Percentiles rank a stretch among this genome's conserved stretches.
Conservation (phyloP, 1,140 invertebrate genomes). For the Cephus cinctus region DNA sequence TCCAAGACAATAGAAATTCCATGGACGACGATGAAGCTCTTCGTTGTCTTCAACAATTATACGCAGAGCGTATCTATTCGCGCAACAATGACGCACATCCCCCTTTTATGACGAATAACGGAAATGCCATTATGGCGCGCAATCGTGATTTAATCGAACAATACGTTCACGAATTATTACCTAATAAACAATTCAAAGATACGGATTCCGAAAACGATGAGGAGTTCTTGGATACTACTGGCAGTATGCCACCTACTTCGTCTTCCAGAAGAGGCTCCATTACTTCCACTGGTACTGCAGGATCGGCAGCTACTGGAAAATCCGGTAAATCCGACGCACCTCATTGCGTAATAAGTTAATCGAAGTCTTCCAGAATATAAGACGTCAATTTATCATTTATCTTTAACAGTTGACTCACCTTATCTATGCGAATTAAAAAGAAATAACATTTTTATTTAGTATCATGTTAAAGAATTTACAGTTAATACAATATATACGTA, state of each 20-base stretch:
- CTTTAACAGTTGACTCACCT: no score
- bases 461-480: background rate
- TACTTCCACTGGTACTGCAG: slow-evolving; percentile 37
- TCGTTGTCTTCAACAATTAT: slow-evolving; percentile 37
- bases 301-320: slow-evolving; percentile 28
- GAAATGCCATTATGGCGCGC: slow-evolving; percentile 26
- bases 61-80: slow-evolving; percentile 20
- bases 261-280: slow-evolving; percentile 35
- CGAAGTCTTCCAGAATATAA: no score
- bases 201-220: slow-evolving; percentile 50
- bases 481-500: background rate
- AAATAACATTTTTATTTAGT: slow-evolving; percentile 1
- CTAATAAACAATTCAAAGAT: slow-evolving; percentile 23
- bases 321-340: slow-evolving; percentile 20
- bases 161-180: slow-evolving; percentile 32
- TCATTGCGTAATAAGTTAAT: slow-evolving; percentile 43
- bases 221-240: slow-evolving; percentile 52
- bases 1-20: slow-evolving; percentile 1
- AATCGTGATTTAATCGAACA: slow-evolving; percentile 41
- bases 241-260: slow-evolving; percentile 34
- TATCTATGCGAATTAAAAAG: background rate
- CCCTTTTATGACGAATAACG: slow-evolving; percentile 26
- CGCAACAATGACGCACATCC: slow-evolving; percentile 16
- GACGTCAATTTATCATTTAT: no score
- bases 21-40: slow-evolving; percentile 27